Conservation (phyloP, 2,797 vertebrate species). For the Miichthys miiuy region DNA sequence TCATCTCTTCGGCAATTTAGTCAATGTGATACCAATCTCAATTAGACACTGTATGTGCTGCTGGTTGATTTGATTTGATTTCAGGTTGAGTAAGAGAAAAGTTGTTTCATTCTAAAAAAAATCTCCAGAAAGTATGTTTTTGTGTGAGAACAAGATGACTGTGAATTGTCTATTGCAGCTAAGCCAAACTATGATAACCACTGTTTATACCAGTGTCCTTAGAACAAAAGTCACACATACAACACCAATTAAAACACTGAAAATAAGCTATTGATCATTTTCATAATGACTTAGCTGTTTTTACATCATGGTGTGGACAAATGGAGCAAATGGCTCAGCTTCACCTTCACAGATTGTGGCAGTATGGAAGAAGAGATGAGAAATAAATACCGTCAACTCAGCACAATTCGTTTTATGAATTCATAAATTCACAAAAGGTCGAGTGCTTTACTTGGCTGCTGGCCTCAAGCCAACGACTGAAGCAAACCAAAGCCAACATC, state of each 20-base stretch:
- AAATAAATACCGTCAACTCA: slow-evolving; percentile 38
- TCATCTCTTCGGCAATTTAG: slow-evolving; percentile 48
- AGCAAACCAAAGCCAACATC: slow-evolving; percentile 29
- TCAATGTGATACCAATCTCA: slow-evolving; percentile 50
- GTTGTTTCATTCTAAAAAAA: slow-evolving; percentile 36
- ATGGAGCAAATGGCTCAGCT: slow-evolving; percentile 8
- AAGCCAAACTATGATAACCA: not conserved
- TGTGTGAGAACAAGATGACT: slow-evolving; percentile 17
- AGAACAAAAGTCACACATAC: not conserved
- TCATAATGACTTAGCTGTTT: not conserved
- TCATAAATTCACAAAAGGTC: slow-evolving; percentile 46
- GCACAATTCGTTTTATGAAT: slow-evolving; percentile 48
- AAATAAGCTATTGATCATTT: not conserved
- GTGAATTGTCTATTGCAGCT: not conserved
- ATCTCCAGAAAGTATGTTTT: not conserved
- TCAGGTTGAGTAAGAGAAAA: slow-evolving; percentile 21
- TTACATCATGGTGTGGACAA: not conserved
- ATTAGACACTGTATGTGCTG: slow-evolving; percentile 33
- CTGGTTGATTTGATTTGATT: slow-evolving; percentile 55
- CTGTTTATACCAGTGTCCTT: not conserved
- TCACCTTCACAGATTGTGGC: slow-evolving; percentile 30
- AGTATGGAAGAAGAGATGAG: slow-evolving; percentile 6
- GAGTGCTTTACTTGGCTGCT: slow-evolving; percentile 33
- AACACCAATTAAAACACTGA: not conserved
- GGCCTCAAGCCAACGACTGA: slow-evolving; percentile 22